phyloP scores from a whole-genome alignment of 1,140 invertebrate species.

The Calosoma granatense region DNA sequence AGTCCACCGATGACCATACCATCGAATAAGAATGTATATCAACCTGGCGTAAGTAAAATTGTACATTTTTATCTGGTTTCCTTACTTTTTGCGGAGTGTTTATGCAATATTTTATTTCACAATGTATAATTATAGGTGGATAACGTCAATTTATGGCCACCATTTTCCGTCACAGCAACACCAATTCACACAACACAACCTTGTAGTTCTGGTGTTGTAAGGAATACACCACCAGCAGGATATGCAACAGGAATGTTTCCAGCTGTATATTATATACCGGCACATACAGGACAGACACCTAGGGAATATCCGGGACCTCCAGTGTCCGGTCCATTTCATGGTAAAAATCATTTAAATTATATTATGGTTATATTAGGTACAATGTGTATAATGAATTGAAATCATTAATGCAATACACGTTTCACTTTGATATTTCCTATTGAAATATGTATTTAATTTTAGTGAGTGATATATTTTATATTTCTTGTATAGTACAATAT shows the following conservation, averaged over 20 bases:
- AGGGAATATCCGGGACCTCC: conserved; percentile 26
- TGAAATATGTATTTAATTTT: conserved; percentile 29
- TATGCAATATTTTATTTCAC: no score
- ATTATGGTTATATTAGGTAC: no score
- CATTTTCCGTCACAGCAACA: conserved; percentile 44
- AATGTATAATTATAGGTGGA: conserved; percentile 25
- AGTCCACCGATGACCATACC: not conserved
- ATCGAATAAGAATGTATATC: conserved; percentile 7
- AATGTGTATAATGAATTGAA: no score
- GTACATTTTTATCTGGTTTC: not conserved
- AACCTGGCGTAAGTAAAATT: not conserved
- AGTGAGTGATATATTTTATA: no score
- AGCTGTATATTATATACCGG: conserved; percentile 47
- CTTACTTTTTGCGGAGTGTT: no score
- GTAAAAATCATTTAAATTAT: not conserved
- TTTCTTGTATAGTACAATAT: conserved; percentile 28
- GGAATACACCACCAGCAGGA: conserved; percentile 19
- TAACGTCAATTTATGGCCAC: conserved; percentile 47
- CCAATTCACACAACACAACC: conserved; percentile 30
- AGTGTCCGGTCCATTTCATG: not conserved
- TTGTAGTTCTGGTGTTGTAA: conserved; percentile 16
- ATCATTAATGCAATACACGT: conserved; percentile 2
- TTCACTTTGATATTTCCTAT: conserved; percentile 10
- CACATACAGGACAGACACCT: conserved; percentile 22
- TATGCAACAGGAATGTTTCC: conserved; percentile 39